A percentile compares a stretch with the other conserved stretches of the same genome.
phyloP scores from a whole-genome alignment of 2,797 vertebrate species.

The Mergus octosetaceus region DNA sequence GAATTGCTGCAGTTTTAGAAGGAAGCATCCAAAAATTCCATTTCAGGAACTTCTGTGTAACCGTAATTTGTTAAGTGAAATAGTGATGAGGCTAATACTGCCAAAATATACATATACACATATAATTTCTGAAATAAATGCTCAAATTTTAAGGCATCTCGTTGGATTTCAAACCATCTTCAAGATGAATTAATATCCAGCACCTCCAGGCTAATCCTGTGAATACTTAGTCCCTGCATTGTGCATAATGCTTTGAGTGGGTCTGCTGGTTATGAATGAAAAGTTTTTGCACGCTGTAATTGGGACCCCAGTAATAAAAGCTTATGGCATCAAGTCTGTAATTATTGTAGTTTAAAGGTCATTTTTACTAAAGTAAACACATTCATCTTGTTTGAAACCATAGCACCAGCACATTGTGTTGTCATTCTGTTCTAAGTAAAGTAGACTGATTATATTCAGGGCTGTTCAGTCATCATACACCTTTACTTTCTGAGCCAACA shows the following conservation, averaged over 20 bases:
- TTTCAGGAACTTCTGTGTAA: not conserved
- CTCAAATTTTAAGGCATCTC: not conserved
- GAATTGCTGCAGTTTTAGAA: not conserved
- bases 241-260: not conserved
- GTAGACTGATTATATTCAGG: not conserved
- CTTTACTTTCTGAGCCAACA: not conserved
- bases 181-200: not conserved
- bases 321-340: not conserved
- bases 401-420: not conserved
- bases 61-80: not conserved
- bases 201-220: not conserved
- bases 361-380: not conserved
- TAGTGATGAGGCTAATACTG: not conserved
- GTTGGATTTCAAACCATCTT: not conserved
- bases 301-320: not conserved
- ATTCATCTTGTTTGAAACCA: not conserved
- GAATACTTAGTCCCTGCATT: not conserved
- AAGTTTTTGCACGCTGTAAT: not conserved
- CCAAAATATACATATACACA: not conserved
- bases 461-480: not conserved
- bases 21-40: not conserved
- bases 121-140: not conserved
- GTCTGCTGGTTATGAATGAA: not conserved
- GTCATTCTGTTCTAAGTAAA: not conserved
- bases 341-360: not conserved